These are phyloP conservation scores for Cataglyphis rosenhaueri DNA, from an alignment of 2,888 invertebrate genomes.

Conservation along the genomic window DNA sequence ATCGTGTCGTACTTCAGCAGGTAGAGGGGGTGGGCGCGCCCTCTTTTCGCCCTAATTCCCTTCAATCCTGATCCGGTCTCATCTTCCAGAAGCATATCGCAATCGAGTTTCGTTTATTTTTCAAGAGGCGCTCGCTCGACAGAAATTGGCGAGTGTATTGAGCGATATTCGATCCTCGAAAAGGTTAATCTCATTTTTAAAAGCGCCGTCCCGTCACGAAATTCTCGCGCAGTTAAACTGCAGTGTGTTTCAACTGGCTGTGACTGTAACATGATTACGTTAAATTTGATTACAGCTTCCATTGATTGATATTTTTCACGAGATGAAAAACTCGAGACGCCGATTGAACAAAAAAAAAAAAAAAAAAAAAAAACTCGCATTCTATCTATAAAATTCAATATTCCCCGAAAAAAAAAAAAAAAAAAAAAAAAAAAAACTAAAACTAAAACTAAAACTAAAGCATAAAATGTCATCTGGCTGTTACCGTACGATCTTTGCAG, in stretches of 20 bases:
- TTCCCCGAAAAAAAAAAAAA: not conserved
- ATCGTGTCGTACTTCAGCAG: slow-evolving; percentile 76
- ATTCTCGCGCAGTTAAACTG: slow-evolving; percentile 22
- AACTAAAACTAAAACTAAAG: slow-evolving; percentile 1
- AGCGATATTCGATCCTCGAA: slow-evolving; percentile 48
- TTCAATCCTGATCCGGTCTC: slow-evolving; percentile 68
- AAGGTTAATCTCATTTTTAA: slow-evolving; percentile 44
- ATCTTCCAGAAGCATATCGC: slow-evolving; percentile 63
- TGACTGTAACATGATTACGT: slow-evolving; percentile 27
- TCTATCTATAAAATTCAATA: not conserved
- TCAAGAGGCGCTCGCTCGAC: slow-evolving; percentile 73
- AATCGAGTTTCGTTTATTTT: slow-evolving; percentile 78
- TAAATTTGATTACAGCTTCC: slow-evolving; percentile 38
- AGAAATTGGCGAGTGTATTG: slow-evolving; percentile 55
- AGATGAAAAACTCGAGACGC: slow-evolving; percentile 33
- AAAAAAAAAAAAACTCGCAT: not conserved
- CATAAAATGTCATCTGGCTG: slow-evolving; percentile 26
- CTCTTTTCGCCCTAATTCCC: slow-evolving; percentile 78
- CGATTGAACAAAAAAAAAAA: slow-evolving; percentile 5
- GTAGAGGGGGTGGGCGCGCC: slow-evolving; percentile 66
- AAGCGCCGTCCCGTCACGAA: slow-evolving; percentile 25
- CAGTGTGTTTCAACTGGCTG: not conserved
- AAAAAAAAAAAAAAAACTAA: not conserved
- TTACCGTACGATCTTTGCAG: slow-evolving; percentile 10
- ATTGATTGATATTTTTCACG: slow-evolving; percentile 33